Percentiles rank a stretch among this genome's conserved stretches.
Conservation (phyloP, 2,888 invertebrate genomes). For the Abscondita cerata region DNA sequence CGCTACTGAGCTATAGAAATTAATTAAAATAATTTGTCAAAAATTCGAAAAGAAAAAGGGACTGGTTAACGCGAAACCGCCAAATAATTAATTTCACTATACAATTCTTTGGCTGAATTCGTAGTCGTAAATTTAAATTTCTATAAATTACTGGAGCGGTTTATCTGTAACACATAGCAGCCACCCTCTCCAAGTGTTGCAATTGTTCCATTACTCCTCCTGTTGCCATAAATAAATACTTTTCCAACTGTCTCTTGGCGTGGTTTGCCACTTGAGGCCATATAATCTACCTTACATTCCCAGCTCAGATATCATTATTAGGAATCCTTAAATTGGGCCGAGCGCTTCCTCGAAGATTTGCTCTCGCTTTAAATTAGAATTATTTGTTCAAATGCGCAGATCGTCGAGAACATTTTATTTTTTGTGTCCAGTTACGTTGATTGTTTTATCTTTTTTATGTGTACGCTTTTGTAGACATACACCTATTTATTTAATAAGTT, state of each 20-base stretch:
- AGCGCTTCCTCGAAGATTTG: slow-evolving; percentile 33
- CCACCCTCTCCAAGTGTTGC: slow-evolving; percentile 48
- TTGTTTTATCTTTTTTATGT: slow-evolving; percentile 34
- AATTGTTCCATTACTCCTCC: slow-evolving; percentile 53
- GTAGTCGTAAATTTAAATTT: slow-evolving; percentile 48
- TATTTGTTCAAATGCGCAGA: slow-evolving; percentile 42
- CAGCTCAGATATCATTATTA: slow-evolving; percentile 46
- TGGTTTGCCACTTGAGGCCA: slow-evolving; percentile 33
- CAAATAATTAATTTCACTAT: slow-evolving; percentile 41
- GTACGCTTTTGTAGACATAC: too few relatives aligned
- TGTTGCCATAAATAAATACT: slow-evolving; percentile 50
- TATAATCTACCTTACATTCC: slow-evolving; percentile 40
- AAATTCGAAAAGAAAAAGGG: too few relatives aligned
- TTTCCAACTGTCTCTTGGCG: slow-evolving; percentile 40
- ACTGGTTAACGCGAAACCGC: slow-evolving; percentile 41
- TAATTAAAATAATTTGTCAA: slow-evolving; percentile 4
- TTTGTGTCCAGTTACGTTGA: too few relatives aligned
- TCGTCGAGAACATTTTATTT: too few relatives aligned
- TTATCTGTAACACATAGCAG: slow-evolving; percentile 50
- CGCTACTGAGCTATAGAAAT: too few relatives aligned
- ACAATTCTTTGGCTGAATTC: slow-evolving; percentile 37
- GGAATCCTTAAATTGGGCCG: slow-evolving; percentile 45
- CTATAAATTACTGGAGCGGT: slow-evolving; percentile 51
- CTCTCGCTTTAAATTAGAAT: slow-evolving; percentile 41
- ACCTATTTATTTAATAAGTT: too few relatives aligned